Conservation (phyloP, 2,113 vertebrate genomes). For the Callorhinus ursinus region DNA sequence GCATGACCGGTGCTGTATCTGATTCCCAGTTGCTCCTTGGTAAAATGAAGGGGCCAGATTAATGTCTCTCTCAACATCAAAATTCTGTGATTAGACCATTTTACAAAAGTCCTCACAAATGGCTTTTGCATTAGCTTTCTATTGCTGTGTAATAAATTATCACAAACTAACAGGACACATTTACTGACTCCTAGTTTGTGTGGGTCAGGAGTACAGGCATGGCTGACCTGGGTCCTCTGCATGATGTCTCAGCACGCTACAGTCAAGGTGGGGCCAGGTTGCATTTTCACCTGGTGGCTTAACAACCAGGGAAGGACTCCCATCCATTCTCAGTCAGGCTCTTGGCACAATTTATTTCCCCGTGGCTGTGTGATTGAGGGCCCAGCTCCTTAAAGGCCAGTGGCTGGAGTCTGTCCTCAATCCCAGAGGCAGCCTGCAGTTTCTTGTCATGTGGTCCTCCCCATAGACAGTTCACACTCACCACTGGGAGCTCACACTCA, state of each 20-base stretch:
- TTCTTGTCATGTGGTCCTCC: background rate
- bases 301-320: background rate
- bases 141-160: background rate
- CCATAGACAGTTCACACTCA: background rate
- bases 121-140: background rate
- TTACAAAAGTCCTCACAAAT: background rate
- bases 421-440: background rate
- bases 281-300: background rate
- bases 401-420: background rate
- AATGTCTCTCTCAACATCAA: background rate
- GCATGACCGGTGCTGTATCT: background rate
- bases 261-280: background rate
- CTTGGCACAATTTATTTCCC: background rate
- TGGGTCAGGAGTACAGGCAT: background rate
- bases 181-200: background rate
- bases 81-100: background rate
- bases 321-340: background rate
- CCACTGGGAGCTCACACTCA: too few species aligned
- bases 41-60: background rate
- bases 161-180: background rate
- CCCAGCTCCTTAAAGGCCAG: background rate
- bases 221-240: background rate
- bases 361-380: background rate
- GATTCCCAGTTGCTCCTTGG: background rate
- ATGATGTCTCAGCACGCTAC: background rate